These are phyloP conservation scores for Drosophila eohydei DNA, from an alignment of 2,888 invertebrate species.

Conservation along the genomic window DNA sequence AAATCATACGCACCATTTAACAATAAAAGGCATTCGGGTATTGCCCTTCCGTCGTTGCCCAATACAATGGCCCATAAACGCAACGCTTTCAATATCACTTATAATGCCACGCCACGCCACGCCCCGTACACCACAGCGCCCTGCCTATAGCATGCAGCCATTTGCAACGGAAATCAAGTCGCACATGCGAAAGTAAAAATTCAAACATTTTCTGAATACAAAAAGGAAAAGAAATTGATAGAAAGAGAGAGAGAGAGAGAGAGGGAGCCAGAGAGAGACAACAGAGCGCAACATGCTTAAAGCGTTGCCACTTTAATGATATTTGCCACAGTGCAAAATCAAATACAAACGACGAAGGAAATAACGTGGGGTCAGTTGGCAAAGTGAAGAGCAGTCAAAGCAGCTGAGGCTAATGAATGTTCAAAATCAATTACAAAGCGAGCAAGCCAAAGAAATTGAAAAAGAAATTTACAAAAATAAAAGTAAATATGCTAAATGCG, in stretches of 20 bases:
- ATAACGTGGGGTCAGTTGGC: slow-evolving; percentile 38
- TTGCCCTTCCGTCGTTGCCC: slow-evolving; percentile 41
- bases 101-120: slow-evolving; percentile 64
- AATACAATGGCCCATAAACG: slow-evolving; percentile 73
- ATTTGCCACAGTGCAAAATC: slow-evolving; percentile 37
- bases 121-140: background rate
- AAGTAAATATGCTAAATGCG: slow-evolving; percentile 71
- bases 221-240: slow-evolving; percentile 9
- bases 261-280: background rate
- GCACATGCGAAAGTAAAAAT: slow-evolving; percentile 79
- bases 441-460: slow-evolving; percentile 29
- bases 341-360: slow-evolving; percentile 22
- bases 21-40: slow-evolving; percentile 66
- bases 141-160: slow-evolving; percentile 47
- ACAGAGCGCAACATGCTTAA: slow-evolving; percentile 50
- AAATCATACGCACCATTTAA: slow-evolving; percentile 82
- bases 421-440: slow-evolving; percentile 74
- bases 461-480: slow-evolving; percentile 29
- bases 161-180: slow-evolving; percentile 80
- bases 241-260: background rate
- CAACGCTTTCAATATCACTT: slow-evolving; percentile 78
- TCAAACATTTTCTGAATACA: slow-evolving; percentile 65
- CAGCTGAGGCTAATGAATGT: slow-evolving; percentile 66
- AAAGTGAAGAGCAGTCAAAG: slow-evolving; percentile 22
- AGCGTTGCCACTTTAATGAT: slow-evolving; percentile 41